Evolutionary conservation across 2,113 vertebrate genomes (phyloP).

Genomic region (Otis tarda): DNA sequence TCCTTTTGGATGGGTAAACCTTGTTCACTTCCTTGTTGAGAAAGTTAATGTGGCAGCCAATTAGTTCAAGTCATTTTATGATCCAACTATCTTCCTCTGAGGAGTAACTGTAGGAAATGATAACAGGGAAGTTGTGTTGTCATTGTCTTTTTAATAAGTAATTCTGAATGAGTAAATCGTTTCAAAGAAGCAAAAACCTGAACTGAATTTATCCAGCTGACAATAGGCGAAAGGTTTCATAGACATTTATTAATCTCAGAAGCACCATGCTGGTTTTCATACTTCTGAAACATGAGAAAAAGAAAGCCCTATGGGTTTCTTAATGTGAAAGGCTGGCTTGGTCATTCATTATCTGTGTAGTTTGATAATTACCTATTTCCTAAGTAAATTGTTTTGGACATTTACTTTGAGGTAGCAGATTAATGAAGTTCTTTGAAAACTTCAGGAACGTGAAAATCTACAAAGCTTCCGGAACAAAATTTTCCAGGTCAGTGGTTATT

Average conservation of each 20-base stretch:
- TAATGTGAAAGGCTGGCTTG: neutral
- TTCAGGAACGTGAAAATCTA: conserved; percentile 39
- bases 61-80: neutral
- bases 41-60: neutral
- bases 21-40: neutral
- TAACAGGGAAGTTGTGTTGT: neutral
- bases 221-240: neutral
- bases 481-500: conserved; percentile 48
- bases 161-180: neutral
- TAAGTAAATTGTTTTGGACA: neutral
- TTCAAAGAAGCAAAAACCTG: neutral
- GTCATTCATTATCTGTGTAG: conserved; percentile 53
- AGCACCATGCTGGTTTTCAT: neutral
- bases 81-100: neutral
- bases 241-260: neutral
- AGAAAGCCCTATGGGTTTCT: neutral
- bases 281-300: neutral
- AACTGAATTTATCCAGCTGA: neutral
- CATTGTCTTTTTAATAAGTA: neutral
- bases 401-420: conserved; percentile 53
- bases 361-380: conserved; percentile 53
- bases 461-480: conserved; percentile 45
- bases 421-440: conserved; percentile 66
- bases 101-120: neutral
- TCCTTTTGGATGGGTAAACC: neutral